phyloP scores from a whole-genome alignment of 2,797 vertebrate genomes.

The Rhinophrynus dorsalis region DNA sequence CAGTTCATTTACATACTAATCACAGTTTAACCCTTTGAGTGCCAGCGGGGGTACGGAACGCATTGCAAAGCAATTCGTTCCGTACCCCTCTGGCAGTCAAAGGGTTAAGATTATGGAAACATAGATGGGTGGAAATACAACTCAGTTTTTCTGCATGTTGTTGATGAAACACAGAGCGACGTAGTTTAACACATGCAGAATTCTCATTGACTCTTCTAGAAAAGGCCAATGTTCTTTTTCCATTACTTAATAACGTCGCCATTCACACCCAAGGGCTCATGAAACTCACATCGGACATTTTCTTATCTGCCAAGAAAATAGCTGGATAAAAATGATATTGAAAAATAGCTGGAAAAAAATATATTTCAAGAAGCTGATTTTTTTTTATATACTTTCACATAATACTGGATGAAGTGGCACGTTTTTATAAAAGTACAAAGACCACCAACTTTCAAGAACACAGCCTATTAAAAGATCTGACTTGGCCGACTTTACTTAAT shows the following conservation, averaged over 20 bases:
- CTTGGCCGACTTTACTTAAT: slow-evolving; percentile 6
- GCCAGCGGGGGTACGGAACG: too few species aligned
- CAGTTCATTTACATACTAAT: too few species aligned
- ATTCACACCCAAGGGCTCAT: not conserved
- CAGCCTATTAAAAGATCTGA: slow-evolving; percentile 14
- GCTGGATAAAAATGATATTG: not conserved
- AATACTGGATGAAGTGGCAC: not conserved
- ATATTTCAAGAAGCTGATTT: not conserved
- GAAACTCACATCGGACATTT: not conserved
- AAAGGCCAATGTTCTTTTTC: not conserved
- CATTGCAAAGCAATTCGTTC: too few species aligned
- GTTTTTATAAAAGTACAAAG: not conserved
- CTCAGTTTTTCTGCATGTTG: not conserved
- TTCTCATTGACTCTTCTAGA: not conserved
- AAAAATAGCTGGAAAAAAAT: too few species aligned
- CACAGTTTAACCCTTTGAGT: too few species aligned
- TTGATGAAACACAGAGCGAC: not conserved
- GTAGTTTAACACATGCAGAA: not conserved
- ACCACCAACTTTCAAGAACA: slow-evolving; percentile 30
- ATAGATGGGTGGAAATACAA: not conserved
- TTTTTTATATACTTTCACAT: slow-evolving; percentile 7
- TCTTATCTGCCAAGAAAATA: not conserved
- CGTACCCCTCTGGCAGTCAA: too few species aligned
- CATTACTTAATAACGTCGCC: not conserved
- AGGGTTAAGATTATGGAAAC: too few species aligned